phyloP scores from a whole-genome alignment of 2,797 vertebrate species.

The Setipinna tenuifilis region DNA sequence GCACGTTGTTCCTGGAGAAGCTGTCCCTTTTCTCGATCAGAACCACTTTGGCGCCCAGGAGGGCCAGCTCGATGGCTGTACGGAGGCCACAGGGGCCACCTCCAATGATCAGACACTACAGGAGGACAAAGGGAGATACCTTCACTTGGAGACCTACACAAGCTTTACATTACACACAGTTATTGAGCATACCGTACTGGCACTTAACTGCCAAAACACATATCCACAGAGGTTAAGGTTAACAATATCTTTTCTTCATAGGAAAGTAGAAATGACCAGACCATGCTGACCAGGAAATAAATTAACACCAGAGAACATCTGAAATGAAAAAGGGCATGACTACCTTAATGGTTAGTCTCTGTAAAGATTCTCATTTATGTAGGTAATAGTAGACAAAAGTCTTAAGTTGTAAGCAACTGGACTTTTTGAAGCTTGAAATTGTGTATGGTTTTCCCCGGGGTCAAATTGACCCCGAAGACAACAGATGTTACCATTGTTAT shows the following conservation, averaged over 20 bases:
- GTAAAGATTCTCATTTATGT: too few species aligned
- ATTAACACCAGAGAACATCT: background rate
- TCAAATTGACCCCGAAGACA: too few species aligned
- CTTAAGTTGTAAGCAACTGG: too few species aligned
- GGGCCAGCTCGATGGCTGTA: conserved; percentile 91
- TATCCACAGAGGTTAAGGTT: background rate
- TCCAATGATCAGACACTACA: conserved; percentile 92
- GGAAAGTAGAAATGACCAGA: background rate
- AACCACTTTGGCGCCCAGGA: conserved; percentile 93
- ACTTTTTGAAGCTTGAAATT: too few species aligned
- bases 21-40: conserved; percentile 95
- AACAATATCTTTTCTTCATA: background rate
- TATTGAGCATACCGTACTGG: too few species aligned
- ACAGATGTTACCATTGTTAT: too few species aligned
- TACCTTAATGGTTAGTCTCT: too few species aligned
- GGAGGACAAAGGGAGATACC: background rate
- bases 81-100: conserved; percentile 93
- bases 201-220: too few species aligned
- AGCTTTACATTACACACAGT: too few species aligned
- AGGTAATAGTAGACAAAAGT: too few species aligned
- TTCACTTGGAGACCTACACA: background rate
- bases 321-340: background rate
- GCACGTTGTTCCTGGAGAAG: conserved; percentile 97
- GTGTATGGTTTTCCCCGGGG: too few species aligned
- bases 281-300: background rate